Evolutionary conservation across 2,113 vertebrate genomes (phyloP), one percentile per base, ranked within the genome.

Genomic region (Nibea coibor): DNA sequence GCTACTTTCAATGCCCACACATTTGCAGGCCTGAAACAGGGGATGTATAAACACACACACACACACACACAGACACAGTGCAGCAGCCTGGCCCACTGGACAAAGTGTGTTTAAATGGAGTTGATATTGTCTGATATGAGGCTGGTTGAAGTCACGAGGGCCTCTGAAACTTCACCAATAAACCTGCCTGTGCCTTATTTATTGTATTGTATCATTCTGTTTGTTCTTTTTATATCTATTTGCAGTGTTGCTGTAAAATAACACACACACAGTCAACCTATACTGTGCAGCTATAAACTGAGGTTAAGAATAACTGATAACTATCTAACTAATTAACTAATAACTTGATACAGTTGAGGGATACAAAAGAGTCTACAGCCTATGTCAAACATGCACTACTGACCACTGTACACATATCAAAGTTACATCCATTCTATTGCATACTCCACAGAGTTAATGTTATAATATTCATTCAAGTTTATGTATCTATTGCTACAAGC

Each of bases 91-190:
- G 14, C 56, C 15, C 58, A 35, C 57, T 61, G 59, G 11, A 39
- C 61, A 63, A 63, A 63, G 35, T 4, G 35, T 22, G 35, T 8
- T 63, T 42, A 22, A 63, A 63, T 63, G 39, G 20, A 63, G 20
- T n/a, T 63, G 19, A 63, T 6, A 39, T 39, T 62, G 59, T 39
- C 58, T 61, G 26, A 59, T 61, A 20, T 61, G 31, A 62, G 59
- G 59, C 19, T n/a, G 19, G 10, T 42, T 42, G 3, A 42, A 62
- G 59, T 39, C 57, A 31, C 2, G 28, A 61, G 31, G 58, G 19
- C 31, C 58, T 61, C 57, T 59, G 57, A 59, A 59, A 19, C 57
- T 35, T 58, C 19, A 61, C 58, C 35, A 63, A 63, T 22, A 63
- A 22, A 5, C 35, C 39, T 43, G 61, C 20, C 3, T 8, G 10